Conservation (phyloP, 2,888 invertebrate genomes). For the Laspeyria flexula region DNA sequence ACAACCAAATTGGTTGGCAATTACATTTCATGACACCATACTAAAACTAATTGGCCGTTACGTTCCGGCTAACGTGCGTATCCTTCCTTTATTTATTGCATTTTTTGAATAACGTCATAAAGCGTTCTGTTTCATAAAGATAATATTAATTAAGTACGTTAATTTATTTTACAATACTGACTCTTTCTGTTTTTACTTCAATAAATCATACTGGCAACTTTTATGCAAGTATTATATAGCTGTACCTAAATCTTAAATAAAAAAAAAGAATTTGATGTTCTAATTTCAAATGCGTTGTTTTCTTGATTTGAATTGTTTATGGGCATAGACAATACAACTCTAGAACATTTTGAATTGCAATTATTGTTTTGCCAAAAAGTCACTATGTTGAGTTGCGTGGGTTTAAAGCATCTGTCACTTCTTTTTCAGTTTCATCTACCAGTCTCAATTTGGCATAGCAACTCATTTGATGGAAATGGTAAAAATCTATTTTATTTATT, state of each 20-base stretch:
- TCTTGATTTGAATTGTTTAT: no score
- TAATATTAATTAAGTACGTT: no score
- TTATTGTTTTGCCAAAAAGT: background rate
- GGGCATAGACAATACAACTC: background rate
- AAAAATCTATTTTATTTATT: background rate
- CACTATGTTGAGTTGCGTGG: background rate
- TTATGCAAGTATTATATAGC: no score
- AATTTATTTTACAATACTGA: no score
- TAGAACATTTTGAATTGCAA: background rate
- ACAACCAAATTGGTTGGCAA: slow-evolving; percentile 39
- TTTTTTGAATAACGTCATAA: slow-evolving; percentile 23
- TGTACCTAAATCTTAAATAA: no score
- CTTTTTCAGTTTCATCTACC: slow-evolving; percentile 5
- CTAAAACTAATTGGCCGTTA: slow-evolving; percentile 35
- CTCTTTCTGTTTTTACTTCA: no score
- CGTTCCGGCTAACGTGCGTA: slow-evolving; percentile 32
- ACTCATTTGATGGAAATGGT: background rate
- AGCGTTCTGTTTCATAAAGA: background rate
- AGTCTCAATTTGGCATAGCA: background rate
- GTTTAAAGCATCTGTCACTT: background rate
- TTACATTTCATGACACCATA: slow-evolving; percentile 44
- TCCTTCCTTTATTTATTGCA: slow-evolving; percentile 35
- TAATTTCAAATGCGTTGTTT: no score
- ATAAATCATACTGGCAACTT: no score
- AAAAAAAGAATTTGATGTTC: no score